A percentile compares a stretch with the other conserved stretches of the same genome.
phyloP scores from a whole-genome alignment of 2,888 invertebrate genomes.

The Schizotus pectinicornis region DNA sequence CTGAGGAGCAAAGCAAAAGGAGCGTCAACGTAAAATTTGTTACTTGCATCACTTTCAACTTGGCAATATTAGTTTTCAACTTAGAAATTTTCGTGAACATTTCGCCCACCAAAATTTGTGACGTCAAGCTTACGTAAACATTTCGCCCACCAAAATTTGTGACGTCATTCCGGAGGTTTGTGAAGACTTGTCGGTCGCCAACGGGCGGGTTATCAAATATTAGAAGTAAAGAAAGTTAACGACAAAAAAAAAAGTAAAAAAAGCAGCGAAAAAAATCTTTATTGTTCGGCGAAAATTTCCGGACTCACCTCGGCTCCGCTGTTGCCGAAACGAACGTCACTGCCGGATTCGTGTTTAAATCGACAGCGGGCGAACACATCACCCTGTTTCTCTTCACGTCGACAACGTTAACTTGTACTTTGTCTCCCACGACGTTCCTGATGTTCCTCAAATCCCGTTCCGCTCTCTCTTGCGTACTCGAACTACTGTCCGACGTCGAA shows the following conservation, averaged over 20 bases:
- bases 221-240: not conserved
- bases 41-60: too few relatives aligned
- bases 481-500: conserved; percentile 52
- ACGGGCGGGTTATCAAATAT: not conserved
- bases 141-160: not conserved
- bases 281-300: not conserved
- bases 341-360: conserved; percentile 53
- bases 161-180: not conserved
- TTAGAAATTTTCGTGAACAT: too few relatives aligned
- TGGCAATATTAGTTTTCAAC: too few relatives aligned
- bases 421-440: conserved; percentile 31
- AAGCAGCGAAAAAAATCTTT: too few relatives aligned
- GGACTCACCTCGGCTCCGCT: conserved; percentile 49
- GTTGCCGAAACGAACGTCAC: conserved; percentile 52
- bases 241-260: not conserved
- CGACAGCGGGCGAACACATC: conserved; percentile 51
- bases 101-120: not conserved
- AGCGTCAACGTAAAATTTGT: too few relatives aligned
- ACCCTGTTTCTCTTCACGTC: conserved; percentile 27
- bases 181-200: not conserved
- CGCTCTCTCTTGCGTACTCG: conserved; percentile 33
- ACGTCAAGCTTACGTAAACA: not conserved
- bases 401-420: conserved; percentile 3
- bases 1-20: too few relatives aligned
- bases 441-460: conserved; percentile 33